Evolutionary conservation across 2,888 invertebrate genomes (phyloP).

Genomic region (Azorinus chamasolen): DNA sequence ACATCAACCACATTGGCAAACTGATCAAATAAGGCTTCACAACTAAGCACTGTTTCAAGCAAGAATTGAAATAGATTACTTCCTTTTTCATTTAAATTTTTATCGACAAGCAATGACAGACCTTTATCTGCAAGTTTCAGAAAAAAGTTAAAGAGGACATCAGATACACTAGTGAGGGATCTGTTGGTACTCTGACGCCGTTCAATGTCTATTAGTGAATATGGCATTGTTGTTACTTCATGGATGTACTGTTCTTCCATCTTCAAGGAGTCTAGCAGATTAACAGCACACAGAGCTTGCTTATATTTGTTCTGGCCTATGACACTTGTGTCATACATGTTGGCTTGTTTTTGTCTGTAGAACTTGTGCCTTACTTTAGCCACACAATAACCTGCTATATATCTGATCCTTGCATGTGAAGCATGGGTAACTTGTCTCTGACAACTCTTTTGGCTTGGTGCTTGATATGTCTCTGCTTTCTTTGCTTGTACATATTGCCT

Average conservation of each 20-base stretch:
- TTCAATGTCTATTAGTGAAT: slow-evolving; percentile 29
- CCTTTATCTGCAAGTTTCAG: slow-evolving; percentile 26
- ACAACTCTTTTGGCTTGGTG: slow-evolving; percentile 5
- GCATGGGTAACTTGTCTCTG: slow-evolving; percentile 35
- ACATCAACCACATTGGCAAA: background rate
- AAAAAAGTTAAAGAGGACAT: slow-evolving; percentile 32
- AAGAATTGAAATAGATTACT: background rate
- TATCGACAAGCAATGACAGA: slow-evolving; percentile 15
- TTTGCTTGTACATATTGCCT: slow-evolving; percentile 21
- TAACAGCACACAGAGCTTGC: slow-evolving; percentile 21
- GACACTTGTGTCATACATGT: slow-evolving; percentile 20
- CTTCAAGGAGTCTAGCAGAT: slow-evolving; percentile 24
- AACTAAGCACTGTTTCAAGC: background rate
- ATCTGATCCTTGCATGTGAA: slow-evolving; percentile 42
- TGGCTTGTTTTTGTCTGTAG: slow-evolving; percentile 12
- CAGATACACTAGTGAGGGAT: slow-evolving; percentile 42
- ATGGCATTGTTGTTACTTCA: slow-evolving; percentile 20
- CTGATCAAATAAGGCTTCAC: background rate
- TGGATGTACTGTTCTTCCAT: slow-evolving; percentile 37
- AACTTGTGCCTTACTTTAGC: slow-evolving; percentile 31
- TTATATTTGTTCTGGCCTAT: slow-evolving; percentile 17
- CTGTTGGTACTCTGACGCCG: slow-evolving; percentile 41
- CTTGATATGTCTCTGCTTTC: background rate
- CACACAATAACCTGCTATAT: slow-evolving; percentile 40
- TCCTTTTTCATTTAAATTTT: slow-evolving; percentile 32